Base-by-base conservation (phyloP, 2,797 vertebrate species). In the Telmatherina bonti region DNA sequence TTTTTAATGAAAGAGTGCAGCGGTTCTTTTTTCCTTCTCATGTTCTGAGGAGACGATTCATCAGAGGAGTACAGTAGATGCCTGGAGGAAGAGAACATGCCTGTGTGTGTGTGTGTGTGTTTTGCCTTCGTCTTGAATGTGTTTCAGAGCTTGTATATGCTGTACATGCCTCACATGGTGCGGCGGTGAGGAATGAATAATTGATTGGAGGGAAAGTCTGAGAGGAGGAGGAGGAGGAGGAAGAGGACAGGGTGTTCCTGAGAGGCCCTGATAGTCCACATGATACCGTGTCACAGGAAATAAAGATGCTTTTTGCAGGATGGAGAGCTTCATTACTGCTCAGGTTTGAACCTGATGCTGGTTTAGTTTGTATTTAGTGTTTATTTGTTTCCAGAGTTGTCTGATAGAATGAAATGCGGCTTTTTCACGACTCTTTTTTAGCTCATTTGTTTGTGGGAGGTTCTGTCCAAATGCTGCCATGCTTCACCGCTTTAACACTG, bases 161-260 rank as follows among this genome's bases (percentile, higher is more conserved):
- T 29, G 55, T 45, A 49, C 22, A 30, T 52, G 72, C 53, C 27
- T 81, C 70, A 68, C 31, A 65, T 74, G 81, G 82, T 80, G 82
- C 79, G 78, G 43, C 62, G 62, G 59, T 84, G 62, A 80, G 60
- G 54, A 74, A 85, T 89, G 67, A 88, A 91, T 91, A 86, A 88
- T 91, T 87, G 83, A 90, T 83, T 52, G 57, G 38, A 65, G 56
- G 74, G 64, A 56, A 72, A 76, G 57, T 73, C 27, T 68, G 55
- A 73, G 70, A n/a, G n/a, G n/a, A n/a, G n/a, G n/a, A 67, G 13
- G 13, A 41, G 38, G 62, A 74, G 52, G 29, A 76, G 41, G 18
- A 72, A 16, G 45, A 82, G 70, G 71, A 79, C 62, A 53, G 66
- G 68, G 60, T 85, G 83, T 92, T 88, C 83, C 69, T 79, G 71